Evolutionary conservation across 2,113 vertebrate species (phyloP), one percentile per base, ranked within the genome.

Genomic region (Eira barbara): DNA sequence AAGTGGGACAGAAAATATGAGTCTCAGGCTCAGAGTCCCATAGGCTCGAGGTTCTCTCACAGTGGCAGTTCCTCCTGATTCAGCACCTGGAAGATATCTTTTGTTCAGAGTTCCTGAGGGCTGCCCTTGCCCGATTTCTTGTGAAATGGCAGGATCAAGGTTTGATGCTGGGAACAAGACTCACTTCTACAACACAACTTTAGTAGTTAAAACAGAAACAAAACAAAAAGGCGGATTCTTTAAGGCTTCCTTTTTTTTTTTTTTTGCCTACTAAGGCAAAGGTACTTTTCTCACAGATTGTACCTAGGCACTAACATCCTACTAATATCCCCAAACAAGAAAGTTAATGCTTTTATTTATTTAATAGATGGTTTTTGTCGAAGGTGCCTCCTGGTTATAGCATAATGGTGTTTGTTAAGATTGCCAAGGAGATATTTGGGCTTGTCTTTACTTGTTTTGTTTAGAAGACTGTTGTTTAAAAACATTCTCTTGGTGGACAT

Each of bases 391-490:
- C 82, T 89, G 29, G 67, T 67, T 67, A 79, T 8, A 80, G 42
- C 14, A 0, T 4, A 78, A 89, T 31, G 85, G 49, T 95, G 84
- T 93, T 97, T 88, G 82, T 89, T 96, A 87, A 85, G 84, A 94
- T 27, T 63, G 76, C 39, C 39, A 80, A 80, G n/a, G 93, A 81
- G 84, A 79, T 85, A 81, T 39, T 69, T 97, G 65, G 52, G 78
- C 85, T 97, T 83, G 65, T 76, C 52, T 93, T 92, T 84, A 79
- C 57, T 91, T 81, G 39, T 91, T 83, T 91, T 96, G 88, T 96
- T 96, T 92, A 73, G 88, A 95, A 96, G 79, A 69, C 36, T 65
- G 34, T 76, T 94, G 45, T 86, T 96, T 85, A 81, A 96, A 93
- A 97, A 82, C 45, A 83, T 47, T 76, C 47, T 76, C 85, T 79